These are phyloP conservation scores for Cepaea hortensis DNA, from an alignment of 2,888 invertebrate species.

Conservation along the genomic window DNA sequence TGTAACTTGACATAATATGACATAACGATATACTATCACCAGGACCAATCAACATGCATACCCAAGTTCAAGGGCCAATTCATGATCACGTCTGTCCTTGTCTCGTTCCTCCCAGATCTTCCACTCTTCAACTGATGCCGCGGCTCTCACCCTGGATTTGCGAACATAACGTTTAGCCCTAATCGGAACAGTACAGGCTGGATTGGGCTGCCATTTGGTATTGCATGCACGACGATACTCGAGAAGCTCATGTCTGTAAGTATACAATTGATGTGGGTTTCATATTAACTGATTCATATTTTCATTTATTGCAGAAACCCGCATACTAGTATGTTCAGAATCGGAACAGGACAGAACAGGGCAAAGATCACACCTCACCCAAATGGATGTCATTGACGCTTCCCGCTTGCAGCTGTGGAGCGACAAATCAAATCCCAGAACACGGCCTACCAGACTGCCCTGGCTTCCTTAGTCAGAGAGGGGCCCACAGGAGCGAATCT, in stretches of 20 bases:
- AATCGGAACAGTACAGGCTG: conserved; percentile 15
- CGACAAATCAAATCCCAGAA: too few species aligned
- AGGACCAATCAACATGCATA: neutral
- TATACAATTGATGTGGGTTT: neutral
- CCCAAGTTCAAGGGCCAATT: conserved; percentile 34
- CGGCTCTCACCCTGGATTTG: neutral
- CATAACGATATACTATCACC: neutral
- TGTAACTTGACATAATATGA: too few species aligned
- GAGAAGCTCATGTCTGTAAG: neutral
- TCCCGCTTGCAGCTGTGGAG: too few species aligned
- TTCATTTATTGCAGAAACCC: too few species aligned
- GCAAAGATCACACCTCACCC: too few species aligned
- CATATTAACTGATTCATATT: too few species aligned
- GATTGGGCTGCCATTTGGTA: neutral
- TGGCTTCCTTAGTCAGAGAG: too few species aligned
- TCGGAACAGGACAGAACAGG: too few species aligned
- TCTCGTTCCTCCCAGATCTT: conserved; percentile 10
- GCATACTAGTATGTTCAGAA: too few species aligned
- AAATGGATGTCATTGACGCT: too few species aligned
- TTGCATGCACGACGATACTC: neutral
- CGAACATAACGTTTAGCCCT: neutral
- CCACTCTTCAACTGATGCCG: neutral
- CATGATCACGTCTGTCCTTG: conserved; percentile 35
- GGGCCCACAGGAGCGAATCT: too few species aligned
- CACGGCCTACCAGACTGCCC: too few species aligned